Base-by-base conservation (phyloP, 2,888 invertebrate genomes). In the Elmis aenea region DNA sequence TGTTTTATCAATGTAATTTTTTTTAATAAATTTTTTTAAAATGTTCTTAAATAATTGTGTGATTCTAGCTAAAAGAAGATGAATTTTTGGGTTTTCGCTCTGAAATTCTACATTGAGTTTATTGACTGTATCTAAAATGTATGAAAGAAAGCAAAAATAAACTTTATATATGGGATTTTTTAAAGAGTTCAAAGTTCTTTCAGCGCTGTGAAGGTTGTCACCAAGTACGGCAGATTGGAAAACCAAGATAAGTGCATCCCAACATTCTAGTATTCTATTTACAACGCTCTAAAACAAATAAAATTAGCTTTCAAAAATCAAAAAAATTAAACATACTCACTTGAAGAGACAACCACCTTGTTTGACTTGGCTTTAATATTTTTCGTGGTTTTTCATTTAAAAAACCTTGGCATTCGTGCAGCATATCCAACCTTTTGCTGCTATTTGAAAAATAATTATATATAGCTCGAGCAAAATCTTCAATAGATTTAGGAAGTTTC, bases 341-440 rank as follows among this genome's bases (percentile, higher is more conserved):
- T 21, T 47, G 45, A 24, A 39, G 13, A 12, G 34, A 38, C 11
- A 47, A 29, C 49, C 46, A 49, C 4, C 49, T 23, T n/a, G 49
- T 49, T 29, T 36, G 34, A 34, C 25, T 23, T 20, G 27, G 25
- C 6, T 26, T 6, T 12, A 46, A 31, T 5, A 46, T 14, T 38
- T 47, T 42, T 16, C 25, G 28, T 4, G 32, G 33, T 29, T 36
- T n/a, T n/a, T n/a, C n/a, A n/a, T n/a, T n/a, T n/a, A n/a, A n/a
- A n/a, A n/a, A n/a, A n/a, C n/a, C n/a, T 33, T 45, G 36, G 26
- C 22, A 45, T 21, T 39, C 30, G 22, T 30, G 28, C n/a, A 46
- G 25, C 25, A 33, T 22, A n/a, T 31, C 32, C 10, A 26, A 5
- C 27, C 43, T 6, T 29, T 43, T 38, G 9, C 13, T n/a, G n/a